Conservation (phyloP, 2,797 vertebrate genomes). For the Coluber constrictor region DNA sequence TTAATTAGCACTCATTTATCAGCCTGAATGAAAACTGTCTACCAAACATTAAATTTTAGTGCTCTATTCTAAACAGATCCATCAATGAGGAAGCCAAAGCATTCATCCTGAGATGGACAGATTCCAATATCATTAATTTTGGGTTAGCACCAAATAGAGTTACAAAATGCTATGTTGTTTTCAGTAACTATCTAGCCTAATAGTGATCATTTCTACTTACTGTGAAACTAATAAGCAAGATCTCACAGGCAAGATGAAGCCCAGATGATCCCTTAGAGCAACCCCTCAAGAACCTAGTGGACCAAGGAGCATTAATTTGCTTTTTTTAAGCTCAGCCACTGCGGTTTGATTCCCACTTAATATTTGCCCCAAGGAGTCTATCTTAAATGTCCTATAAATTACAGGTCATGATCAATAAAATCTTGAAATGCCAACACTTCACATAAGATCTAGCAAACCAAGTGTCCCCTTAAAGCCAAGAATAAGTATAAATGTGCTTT, state of each 20-base stretch:
- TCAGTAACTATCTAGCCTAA: too few relatives aligned
- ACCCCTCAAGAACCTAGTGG: not conserved
- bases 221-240: too few relatives aligned
- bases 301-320: not conserved
- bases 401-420: not conserved
- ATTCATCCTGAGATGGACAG: not conserved
- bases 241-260: not conserved
- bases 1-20: not conserved
- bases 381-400: not conserved
- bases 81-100: not conserved
- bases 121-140: not conserved
- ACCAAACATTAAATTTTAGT: not conserved
- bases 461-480: not conserved
- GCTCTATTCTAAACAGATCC: not conserved
- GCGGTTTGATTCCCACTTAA: not conserved
- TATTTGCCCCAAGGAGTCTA: not conserved
- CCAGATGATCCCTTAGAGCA: not conserved
- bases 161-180: not conserved
- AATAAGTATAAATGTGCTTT: not conserved
- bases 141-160: not conserved
- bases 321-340: not conserved
- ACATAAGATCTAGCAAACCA: not conserved
- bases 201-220: too few relatives aligned
- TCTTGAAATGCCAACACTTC: not conserved
- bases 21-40: not conserved